Percentiles rank a stretch among this genome's conserved stretches.
Conservation (phyloP, 2,113 vertebrate genomes). For the Notechis scutatus region DNA sequence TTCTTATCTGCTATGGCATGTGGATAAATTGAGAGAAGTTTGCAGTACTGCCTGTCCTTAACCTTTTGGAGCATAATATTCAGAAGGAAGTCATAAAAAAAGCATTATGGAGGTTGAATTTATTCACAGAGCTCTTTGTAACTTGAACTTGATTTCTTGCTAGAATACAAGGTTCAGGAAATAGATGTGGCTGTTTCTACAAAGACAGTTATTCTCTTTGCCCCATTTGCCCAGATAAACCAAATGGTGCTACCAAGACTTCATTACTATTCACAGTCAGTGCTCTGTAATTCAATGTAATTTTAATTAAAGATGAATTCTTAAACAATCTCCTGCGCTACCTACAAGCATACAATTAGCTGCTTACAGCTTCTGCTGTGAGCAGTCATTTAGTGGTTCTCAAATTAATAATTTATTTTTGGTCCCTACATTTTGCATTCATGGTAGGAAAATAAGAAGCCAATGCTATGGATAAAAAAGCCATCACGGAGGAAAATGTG, state of each 20-base stretch:
- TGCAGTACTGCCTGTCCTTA: conserved; percentile 20
- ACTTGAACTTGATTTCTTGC: conserved; percentile 31
- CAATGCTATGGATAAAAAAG: conserved; percentile 31
- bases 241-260: conserved; percentile 61
- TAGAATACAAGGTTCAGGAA: not conserved
- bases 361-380: conserved; percentile 73
- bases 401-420: conserved; percentile 77
- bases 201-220: not conserved
- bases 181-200: not conserved
- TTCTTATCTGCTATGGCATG: conserved; percentile 22
- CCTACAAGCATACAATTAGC: conserved; percentile 78
- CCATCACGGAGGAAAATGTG: conserved; percentile 2
- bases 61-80: conserved; percentile 32
- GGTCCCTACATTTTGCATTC: conserved; percentile 56
- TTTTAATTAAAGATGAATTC: conserved; percentile 85
- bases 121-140: conserved; percentile 28
- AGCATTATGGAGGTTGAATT: conserved; percentile 22
- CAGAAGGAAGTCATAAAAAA: conserved; percentile 24
- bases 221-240: conserved; percentile 66
- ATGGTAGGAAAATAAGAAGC: conserved; percentile 25
- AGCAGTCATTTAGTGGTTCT: conserved; percentile 70
- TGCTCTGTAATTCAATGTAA: conserved; percentile 79
- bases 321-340: conserved; percentile 72
- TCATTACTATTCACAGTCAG: conserved; percentile 76
- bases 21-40: conserved; percentile 36